phyloP scores from a whole-genome alignment of 2,888 invertebrate species.

The Nomada hirtipes region DNA sequence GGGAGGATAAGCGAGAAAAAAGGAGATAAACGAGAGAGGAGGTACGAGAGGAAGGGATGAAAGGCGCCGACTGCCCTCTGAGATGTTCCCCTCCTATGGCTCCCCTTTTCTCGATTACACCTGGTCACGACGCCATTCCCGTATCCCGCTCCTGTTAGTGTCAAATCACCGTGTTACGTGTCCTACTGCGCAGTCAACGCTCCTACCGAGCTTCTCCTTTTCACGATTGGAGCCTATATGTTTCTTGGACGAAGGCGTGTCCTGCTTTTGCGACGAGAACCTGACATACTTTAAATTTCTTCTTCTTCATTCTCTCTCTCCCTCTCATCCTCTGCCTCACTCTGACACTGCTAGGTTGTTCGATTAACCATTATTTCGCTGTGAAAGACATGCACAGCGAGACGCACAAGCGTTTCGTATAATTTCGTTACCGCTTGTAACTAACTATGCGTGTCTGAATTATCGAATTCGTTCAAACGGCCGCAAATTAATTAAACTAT shows the following conservation, averaged over 20 bases:
- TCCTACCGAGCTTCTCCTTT: slow-evolving; percentile 12
- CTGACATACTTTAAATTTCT: slow-evolving; percentile 14
- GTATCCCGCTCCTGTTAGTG: slow-evolving; percentile 61
- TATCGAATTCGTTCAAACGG: too few species aligned
- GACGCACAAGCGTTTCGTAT: too few species aligned
- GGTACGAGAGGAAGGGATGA: slow-evolving; percentile 62
- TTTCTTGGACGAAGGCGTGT: not conserved
- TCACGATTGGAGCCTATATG: not conserved
- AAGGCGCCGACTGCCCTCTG: slow-evolving; percentile 73
- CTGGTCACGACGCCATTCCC: slow-evolving; percentile 69
- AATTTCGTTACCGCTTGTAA: too few species aligned
- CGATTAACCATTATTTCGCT: not conserved
- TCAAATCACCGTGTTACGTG: slow-evolving; percentile 68
- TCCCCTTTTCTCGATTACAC: slow-evolving; percentile 67
- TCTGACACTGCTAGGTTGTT: not conserved
- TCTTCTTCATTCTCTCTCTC: not conserved
- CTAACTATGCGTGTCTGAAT: too few species aligned
- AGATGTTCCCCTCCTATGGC: slow-evolving; percentile 55
- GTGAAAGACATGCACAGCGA: not conserved
- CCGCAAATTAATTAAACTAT: not conserved
- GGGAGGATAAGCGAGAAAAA: slow-evolving; percentile 69
- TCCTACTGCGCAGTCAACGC: slow-evolving; percentile 58
- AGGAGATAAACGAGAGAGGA: slow-evolving; percentile 68
- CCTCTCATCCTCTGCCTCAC: too few species aligned
- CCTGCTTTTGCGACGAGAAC: slow-evolving; percentile 24